These are phyloP conservation scores for Cygnus olor DNA, from an alignment of 2,797 vertebrate genomes.

Conservation along the genomic window DNA sequence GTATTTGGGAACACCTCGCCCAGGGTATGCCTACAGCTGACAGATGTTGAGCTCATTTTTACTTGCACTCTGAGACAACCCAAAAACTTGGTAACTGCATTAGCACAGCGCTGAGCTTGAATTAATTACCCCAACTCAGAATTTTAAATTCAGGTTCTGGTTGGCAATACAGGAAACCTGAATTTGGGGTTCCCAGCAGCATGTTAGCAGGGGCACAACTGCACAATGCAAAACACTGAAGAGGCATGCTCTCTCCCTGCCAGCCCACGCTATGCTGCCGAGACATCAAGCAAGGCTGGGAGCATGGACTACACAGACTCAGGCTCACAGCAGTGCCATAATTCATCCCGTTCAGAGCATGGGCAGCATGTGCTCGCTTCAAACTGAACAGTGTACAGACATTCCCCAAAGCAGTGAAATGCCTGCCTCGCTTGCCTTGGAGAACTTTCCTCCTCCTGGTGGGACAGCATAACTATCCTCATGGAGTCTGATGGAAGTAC, in stretches of 20 bases:
- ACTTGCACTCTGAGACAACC: not conserved
- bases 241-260: not conserved
- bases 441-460: not conserved
- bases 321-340: not conserved
- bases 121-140: not conserved
- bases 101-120: not conserved
- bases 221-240: not conserved
- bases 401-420: not conserved
- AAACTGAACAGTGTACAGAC: rapidly evolving
- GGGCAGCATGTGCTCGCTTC: not conserved
- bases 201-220: not conserved
- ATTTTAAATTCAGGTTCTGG: not conserved
- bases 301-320: not conserved
- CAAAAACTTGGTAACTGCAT: not conserved
- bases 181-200: not conserved
- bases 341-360: not conserved
- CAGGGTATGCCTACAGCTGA: not conserved
- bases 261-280: not conserved
- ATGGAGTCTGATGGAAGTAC: not conserved
- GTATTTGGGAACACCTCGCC: not conserved
- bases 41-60: not conserved
- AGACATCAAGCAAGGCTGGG: not conserved
- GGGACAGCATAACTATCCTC: not conserved
- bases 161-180: not conserved
- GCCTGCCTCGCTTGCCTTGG: not conserved